Base-by-base conservation (phyloP, 2,888 invertebrate genomes). In the Himalopsyche anomala region DNA sequence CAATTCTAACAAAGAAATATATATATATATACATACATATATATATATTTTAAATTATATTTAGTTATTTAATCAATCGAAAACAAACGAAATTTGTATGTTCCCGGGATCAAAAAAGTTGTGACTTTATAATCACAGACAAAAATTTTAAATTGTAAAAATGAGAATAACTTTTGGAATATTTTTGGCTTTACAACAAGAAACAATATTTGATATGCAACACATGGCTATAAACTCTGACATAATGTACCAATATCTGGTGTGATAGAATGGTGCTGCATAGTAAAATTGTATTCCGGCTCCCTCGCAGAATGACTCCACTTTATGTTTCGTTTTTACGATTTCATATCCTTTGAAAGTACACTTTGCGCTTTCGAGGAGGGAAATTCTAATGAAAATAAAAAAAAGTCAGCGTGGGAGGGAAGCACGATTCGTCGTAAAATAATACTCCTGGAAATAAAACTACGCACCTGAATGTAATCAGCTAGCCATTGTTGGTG, bases 401-500 rank as follows among this genome's bases (percentile, higher is more conserved):
- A 62, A 62, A 62, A 15, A 51, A 51, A 3, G 51, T 15, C 15
- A 5, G 51, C 51, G 51, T 51, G 15, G 51, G 12, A 15, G 15
- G 62, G 62, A 28, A 28, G 62, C 28, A 62, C 62, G 62, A 28
- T 51, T 62, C 62, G 62, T 62, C 62, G 62, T 62, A 62, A 62
- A 62, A 62, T 62, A 62, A 62, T 62, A 28, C 62, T 11, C n/a
- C 9, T 62, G 62, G 28, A 62, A 62, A 62, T 62, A 62, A 62
- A 62, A 62, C 62, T 28, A 62, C 62, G 62, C 62, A 62, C 62
- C 62, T 62, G 62, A 62, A 62, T 62, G 62, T 62, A 62, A 62
- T 62, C 62, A 62, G 28, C 19, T 19, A 6, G 62, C 19, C 62
- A 62, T 62, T 62, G 62, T 62, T 19, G 62, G 19, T 11, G 62